Base-by-base conservation (phyloP, 2,888 invertebrate genomes). In the Melieria crassipennis region DNA sequence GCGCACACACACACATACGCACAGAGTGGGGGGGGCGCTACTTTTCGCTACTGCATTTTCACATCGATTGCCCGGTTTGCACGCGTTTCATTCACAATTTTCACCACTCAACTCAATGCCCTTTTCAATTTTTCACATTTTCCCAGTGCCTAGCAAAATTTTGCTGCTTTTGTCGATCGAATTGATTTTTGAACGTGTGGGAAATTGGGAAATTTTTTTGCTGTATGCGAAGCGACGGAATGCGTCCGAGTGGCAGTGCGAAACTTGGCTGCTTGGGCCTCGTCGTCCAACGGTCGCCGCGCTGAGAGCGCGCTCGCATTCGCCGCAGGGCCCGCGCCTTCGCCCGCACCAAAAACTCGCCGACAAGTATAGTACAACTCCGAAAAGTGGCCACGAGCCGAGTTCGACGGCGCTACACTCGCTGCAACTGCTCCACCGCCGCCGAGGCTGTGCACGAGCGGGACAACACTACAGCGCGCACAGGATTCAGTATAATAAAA, bases 401-500 rank as follows among this genome's bases (percentile, higher is more conserved):
- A 30, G 30, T 30, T 30, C 16, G 16, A 16, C 16, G 10, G n/a
- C n/a, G n/a, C n/a, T n/a, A n/a, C n/a, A n/a, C n/a, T n/a, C 13
- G 72, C 52, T 56, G 71, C 68, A 64, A 65, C 73, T 72, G 69
- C 71, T 73, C 69, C 30, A 65, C 66, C 47, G 45, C 13, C 16
- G 42, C n/a, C 47, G 7, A 50, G 61, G 48, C 30, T 48, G 46
- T 61, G 69, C 61, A 74, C n/a, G 66, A 78, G 71, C 70, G 77
- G 73, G 77, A 76, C 58, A 72, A 69, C 73, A 72, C 46, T 9
- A 48, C 50, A 65, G 30, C 65, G 52, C 62, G 60, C 46, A 11
- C 55, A 13, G 50, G 64, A 42, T 70, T 83, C 81, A 78, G 83
- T 83, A 84, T 83, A 84, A 83, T 84, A 83, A 82, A 83, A 83